These are phyloP conservation scores for Zele albiditarsus DNA, from an alignment of 2,888 invertebrate species.

Conservation along the genomic window DNA sequence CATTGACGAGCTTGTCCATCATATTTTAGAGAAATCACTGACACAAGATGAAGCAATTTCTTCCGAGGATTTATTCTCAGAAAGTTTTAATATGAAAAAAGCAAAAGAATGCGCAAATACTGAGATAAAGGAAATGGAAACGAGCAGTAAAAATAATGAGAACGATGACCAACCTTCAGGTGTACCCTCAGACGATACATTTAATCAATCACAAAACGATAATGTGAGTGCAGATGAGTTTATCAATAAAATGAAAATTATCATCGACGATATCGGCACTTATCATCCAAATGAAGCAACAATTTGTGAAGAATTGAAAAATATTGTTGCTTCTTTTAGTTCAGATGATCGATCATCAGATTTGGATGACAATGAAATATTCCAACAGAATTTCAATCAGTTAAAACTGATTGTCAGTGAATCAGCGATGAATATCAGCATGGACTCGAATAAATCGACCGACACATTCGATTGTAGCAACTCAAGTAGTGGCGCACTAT, in stretches of 20 bases:
- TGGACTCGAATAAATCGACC: background rate
- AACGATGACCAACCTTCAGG: background rate
- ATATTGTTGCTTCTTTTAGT: background rate
- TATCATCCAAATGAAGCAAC: background rate
- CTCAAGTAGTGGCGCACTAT: background rate
- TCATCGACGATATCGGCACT: background rate
- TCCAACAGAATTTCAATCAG: background rate
- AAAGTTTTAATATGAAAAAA: conserved; percentile 37
- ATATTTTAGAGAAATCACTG: conserved; percentile 54
- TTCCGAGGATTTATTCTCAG: conserved; percentile 18
- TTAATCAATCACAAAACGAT: background rate
- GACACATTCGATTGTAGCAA: background rate
- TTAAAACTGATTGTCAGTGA: background rate
- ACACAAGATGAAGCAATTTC: background rate
- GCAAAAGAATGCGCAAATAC: conserved; percentile 26
- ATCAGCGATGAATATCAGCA: background rate
- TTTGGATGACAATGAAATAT: background rate
- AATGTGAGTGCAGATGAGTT: conserved; percentile 6
- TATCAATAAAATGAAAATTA: conserved; percentile 33
- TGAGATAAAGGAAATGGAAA: conserved; percentile 37
- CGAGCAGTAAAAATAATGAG: background rate
- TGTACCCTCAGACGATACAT: background rate
- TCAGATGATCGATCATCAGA: background rate
- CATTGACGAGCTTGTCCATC: conserved; percentile 64
- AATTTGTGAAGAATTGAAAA: background rate